Base-by-base conservation (phyloP, 2,113 vertebrate species). In the Corvus cornix region DNA sequence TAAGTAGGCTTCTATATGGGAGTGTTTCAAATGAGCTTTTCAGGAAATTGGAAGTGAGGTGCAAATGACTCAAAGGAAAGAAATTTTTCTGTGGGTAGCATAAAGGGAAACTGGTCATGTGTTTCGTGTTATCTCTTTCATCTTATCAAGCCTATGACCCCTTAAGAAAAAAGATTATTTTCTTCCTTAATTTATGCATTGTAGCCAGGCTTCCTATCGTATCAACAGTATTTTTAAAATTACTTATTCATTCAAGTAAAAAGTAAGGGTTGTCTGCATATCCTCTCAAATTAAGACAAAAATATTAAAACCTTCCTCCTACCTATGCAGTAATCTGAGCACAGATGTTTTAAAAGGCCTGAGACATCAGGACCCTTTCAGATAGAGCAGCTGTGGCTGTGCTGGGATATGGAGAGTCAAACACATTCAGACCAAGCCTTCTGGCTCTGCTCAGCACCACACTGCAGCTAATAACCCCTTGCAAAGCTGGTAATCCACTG, bases 11-110 rank as follows among this genome's bases (percentile, higher is more conserved):
- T 88, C 85, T 84, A 18, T 52, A 78, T 17, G 37, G 35, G 72
- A 86, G 46, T 81, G 60, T 70, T 96, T 96, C 64, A 90, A 96
- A 92, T 63, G 75, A 90, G 72, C 79, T 93, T 77, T 90, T 77
- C 75, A 92, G 95, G 92, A 92, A 97, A 96, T 89, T 94, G 48
- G 66, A 93, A 90, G 79, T 44, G 68, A 92, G 95, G 79, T 56
- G 56, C 59, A 94, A 96, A 91, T 90, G 75, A 94, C 82, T 86
- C 87, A 85, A 93, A 90, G 44, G 72, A 94, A 96, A 90, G 39
- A 89, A 28, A 35, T 48, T 62, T 91, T 94, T 70, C 72, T 77
- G 37, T 37, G 56, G 63, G 59, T 66, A 80, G 63, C 39, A 59
- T 48, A 74, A 90, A 93, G 72, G 48, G 43, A 90, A 87, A 69